Conservation (phyloP, 2,797 vertebrate genomes). For the Bufotes viridis region DNA sequence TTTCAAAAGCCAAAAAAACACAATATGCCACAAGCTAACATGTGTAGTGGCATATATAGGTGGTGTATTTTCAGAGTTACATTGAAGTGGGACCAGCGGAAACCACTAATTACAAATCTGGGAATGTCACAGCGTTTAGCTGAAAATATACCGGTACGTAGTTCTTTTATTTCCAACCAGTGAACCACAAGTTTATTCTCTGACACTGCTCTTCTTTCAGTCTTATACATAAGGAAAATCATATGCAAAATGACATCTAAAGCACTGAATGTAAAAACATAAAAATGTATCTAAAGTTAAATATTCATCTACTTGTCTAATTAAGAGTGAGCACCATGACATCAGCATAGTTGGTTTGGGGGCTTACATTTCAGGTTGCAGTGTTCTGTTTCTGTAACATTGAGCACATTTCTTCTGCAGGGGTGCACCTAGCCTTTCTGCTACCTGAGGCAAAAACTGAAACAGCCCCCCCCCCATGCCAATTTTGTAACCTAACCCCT, state of each 20-base stretch:
- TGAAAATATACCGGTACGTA: not conserved
- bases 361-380: no score
- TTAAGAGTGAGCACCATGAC: no score
- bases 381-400: no score
- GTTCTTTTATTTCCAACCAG: constrained; percentile 19
- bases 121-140: constrained; percentile 35
- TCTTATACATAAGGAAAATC: not conserved
- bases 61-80: constrained; percentile 52
- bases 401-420: no score
- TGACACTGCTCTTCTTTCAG: constrained; percentile 13
- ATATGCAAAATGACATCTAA: not conserved
- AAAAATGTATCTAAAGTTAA: not conserved
- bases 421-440: no score
- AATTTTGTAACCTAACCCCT: no score
- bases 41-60: constrained; percentile 39
- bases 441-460: no score
- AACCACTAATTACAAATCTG: constrained; percentile 45
- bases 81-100: constrained; percentile 28
- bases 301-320: not conserved
- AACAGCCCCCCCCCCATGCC: no score
- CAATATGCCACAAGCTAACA: not conserved
- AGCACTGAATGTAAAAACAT: not conserved
- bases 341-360: no score
- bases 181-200: constrained; percentile 6
- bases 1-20: constrained; percentile 31